phyloP scores from a whole-genome alignment of 2,113 vertebrate genomes.

The Hippolais icterina region DNA sequence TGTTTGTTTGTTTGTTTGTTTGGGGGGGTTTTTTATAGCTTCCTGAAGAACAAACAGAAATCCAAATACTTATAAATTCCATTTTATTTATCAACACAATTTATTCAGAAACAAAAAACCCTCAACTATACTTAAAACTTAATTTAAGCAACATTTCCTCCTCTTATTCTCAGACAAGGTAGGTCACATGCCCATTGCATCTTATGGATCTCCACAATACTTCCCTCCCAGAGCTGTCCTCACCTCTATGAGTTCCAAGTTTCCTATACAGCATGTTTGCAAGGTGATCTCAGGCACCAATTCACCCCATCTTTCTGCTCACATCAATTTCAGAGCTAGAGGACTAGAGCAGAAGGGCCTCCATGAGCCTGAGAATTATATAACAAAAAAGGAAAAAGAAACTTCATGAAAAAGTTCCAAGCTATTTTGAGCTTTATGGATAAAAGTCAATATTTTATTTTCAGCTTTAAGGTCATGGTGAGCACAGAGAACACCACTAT shows the following conservation, averaged over 20 bases:
- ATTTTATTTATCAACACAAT: neutral
- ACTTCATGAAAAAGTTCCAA: neutral
- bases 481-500: neutral
- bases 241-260: neutral
- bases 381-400: neutral
- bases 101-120: neutral
- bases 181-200: neutral
- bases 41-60: neutral
- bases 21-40: neutral
- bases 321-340: neutral
- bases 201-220: neutral
- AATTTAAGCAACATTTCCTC: neutral
- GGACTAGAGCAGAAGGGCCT: neutral
- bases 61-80: neutral
- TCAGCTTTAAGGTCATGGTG: fast-evolving
- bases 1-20: too few species aligned
- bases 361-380: neutral
- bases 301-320: neutral
- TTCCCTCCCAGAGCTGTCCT: neutral
- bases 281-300: neutral
- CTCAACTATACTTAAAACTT: neutral
- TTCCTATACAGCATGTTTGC: neutral
- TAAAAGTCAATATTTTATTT: neutral
- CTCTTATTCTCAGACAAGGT: neutral
- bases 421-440: neutral